These are phyloP conservation scores for Augochlorella aurata DNA, from an alignment of 2,888 invertebrate species.

Conservation along the genomic window DNA sequence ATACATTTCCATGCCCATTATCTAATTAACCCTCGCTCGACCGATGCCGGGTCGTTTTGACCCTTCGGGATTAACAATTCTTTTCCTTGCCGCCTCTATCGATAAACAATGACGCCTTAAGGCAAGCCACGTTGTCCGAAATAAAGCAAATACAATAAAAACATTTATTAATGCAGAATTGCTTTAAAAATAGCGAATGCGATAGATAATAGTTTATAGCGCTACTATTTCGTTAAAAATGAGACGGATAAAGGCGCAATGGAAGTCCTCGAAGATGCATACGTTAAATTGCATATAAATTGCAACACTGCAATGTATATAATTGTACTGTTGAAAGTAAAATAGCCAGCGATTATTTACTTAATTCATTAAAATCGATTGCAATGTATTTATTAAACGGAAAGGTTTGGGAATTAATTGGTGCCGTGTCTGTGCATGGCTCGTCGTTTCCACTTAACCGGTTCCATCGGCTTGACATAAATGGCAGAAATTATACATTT, in stretches of 20 bases:
- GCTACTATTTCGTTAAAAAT: too few relatives aligned
- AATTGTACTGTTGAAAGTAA: too few relatives aligned
- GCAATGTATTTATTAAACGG: too few relatives aligned
- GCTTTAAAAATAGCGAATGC: too few relatives aligned
- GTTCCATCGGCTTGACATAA: background rate
- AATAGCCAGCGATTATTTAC: too few relatives aligned
- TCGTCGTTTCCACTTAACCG: background rate
- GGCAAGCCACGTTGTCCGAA: background rate
- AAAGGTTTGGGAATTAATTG: background rate
- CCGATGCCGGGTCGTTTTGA: background rate
- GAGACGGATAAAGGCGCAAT: too few relatives aligned
- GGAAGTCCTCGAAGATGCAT: too few relatives aligned
- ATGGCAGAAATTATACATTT: background rate
- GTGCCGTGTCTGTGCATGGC: background rate
- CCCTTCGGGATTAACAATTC: background rate
- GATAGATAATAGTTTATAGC: too few relatives aligned
- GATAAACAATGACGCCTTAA: background rate
- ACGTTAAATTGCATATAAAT: too few relatives aligned
- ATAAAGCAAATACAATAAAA: background rate
- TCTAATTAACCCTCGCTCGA: conserved; percentile 9
- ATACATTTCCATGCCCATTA: conserved; percentile 28
- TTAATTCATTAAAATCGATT: too few relatives aligned
- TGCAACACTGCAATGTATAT: too few relatives aligned
- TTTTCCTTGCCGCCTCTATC: background rate
- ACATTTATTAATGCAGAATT: too few relatives aligned